Evolutionary conservation across 2,888 invertebrate species (phyloP).

Genomic region (Fragum whitleyi): DNA sequence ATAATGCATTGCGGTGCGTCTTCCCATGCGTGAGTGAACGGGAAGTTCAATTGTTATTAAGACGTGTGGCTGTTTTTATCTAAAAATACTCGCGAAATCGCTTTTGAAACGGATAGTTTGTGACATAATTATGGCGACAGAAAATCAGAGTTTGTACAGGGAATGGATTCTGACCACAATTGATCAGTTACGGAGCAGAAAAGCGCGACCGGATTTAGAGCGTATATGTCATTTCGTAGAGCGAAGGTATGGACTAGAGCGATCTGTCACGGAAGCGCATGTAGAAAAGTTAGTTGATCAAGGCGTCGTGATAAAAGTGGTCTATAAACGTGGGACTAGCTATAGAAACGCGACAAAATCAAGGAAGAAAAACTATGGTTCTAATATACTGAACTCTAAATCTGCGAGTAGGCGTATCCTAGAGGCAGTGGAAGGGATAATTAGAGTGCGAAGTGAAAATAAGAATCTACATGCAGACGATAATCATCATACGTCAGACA

Average conservation of each 20-base stretch:
- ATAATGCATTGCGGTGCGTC: constrained; percentile 71
- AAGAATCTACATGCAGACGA: neutral
- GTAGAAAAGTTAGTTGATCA: constrained; percentile 91
- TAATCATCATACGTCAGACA: neutral
- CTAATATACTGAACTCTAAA: constrained; percentile 77
- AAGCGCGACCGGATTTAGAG: constrained; percentile 93
- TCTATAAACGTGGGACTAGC: constrained; percentile 94
- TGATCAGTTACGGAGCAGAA: constrained; percentile 92
- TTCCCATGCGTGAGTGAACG: constrained; percentile 68
- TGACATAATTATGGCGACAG: constrained; percentile 48
- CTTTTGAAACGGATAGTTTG: neutral
- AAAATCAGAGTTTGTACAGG: constrained; percentile 35
- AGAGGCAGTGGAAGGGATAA: constrained; percentile 67
- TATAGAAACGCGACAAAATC: constrained; percentile 92
- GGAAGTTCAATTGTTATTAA: constrained; percentile 58
- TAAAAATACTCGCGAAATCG: constrained; percentile 4
- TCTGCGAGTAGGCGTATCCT: constrained; percentile 70
- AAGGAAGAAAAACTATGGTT: constrained; percentile 87
- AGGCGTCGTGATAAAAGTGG: constrained; percentile 92
- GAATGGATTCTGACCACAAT: constrained; percentile 91
- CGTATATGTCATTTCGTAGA: constrained; percentile 93
- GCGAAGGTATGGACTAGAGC: constrained; percentile 90
- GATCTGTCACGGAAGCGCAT: constrained; percentile 87
- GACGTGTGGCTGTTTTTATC: constrained; percentile 16
- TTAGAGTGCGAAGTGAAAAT: constrained; percentile 27